Base-by-base conservation (phyloP, 2,888 invertebrate species). In the Gryllus longicercus region DNA sequence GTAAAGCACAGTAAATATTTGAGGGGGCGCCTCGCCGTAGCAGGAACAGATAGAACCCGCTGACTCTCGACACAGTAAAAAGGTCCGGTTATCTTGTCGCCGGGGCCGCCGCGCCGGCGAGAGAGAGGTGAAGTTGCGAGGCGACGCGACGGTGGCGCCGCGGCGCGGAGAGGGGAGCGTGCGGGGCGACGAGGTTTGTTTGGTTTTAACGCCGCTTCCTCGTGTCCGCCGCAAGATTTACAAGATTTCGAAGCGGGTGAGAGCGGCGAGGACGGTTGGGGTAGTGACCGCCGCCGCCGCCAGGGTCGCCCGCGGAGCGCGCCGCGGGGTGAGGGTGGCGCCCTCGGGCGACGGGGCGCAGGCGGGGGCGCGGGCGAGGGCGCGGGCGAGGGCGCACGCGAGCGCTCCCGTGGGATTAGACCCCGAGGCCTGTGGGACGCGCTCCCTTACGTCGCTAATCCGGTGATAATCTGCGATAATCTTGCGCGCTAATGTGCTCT, bases 21-120 rank as follows among this genome's bases (percentile, higher is more conserved):
- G 77, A 50, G 77, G 25, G 77, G n/a, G 23, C 16, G 63, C 63
- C 63, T 18, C 16, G 16, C 63, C 63, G 16, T 18, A 14, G 63
- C 63, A 14, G 63, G 63, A 63, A 63, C 63, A 63, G 63, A 63
- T 63, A 63, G 16, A 63, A 63, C 63, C 16, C 63, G 63, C 63
- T 63, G 63, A 63, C 63, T 63, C 63, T 63, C 63, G 63, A n/a
- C 63, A n/a, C 50, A 51, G 51, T 78, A 78, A 78, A 78, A 51
- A 78, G 51, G 78, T 78, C 51, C 51, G 49, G 51, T 51, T 50
- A 50, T 51, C 50, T 51, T 78, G 76, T 10, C 76, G 49, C 2
- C 50, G 49, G 21, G 76, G 76, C 25, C n/a, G 76, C 76, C 76
- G 76, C 3, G 23, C 14, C 49, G 50, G 25, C 16, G 49, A 5